Base-by-base conservation (phyloP, 2,888 invertebrate species). In the Microplitis deprimator region DNA sequence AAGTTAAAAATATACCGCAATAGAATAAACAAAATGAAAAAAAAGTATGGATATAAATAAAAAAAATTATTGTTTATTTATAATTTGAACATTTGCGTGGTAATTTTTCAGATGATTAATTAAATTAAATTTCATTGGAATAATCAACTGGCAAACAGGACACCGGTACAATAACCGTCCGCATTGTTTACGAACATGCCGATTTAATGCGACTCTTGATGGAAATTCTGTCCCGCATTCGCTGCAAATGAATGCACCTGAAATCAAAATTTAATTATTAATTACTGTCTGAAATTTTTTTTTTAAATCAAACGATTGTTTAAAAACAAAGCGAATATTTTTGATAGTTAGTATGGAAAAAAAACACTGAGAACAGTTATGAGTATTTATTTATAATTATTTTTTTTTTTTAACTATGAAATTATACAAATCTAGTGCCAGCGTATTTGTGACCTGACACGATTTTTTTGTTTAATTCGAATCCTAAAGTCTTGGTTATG, bases 181-280 rank as follows among this genome's bases (percentile, higher is more conserved):
- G 80, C 90, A 90, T 75, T 89, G 89, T 79, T 84, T 85, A 50
- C 84, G 83, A 40, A 86, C 80, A 78, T 90, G 90, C 72, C 87
- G 83, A 73, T 83, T 83, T 71, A 88, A 87, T 75, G 92, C 92
- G 29, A 92, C 91, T 84, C 92, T 91, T 74, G 92, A 91, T 80
- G 91, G 89, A 86, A 92, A 93, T 81, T 90, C 91, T 87, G 92
- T 92, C 83, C 90, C 90, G 84, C 93, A 93, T 73, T 91, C 91
- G 80, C 88, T 87, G 85, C 92, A 92, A 59, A 64, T 75, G 75
- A 85, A 81, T 74, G 80, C 80, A 82, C 84, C 85, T 85, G 85
- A 73, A 85, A 85, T 73, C 80, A 81, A 83, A 75, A 39, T 2
- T 1, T 20, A 50, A 10, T 13, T 60, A 40, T 39, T 13, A 17